Conservation (phyloP, 2,113 vertebrate species). For the Laticauda colubrina region DNA sequence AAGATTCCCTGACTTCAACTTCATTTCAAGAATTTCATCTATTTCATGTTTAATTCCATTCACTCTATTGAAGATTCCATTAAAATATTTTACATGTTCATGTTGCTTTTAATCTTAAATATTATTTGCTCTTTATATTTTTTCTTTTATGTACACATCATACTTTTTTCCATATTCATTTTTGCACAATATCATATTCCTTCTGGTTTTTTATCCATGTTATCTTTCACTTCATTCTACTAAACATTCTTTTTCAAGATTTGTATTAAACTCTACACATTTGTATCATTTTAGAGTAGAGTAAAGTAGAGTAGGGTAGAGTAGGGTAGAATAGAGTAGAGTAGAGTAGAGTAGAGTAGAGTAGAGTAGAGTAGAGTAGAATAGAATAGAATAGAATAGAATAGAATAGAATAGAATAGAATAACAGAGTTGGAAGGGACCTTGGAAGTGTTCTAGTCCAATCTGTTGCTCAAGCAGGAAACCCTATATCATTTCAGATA, state of each 20-base stretch:
- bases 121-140: not conserved
- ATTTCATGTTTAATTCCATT: not conserved
- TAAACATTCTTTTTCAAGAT: not conserved
- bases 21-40: not conserved
- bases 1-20: not conserved
- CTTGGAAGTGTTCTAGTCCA: not conserved
- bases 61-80: not conserved
- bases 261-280: not conserved
- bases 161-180: not conserved
- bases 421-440: not conserved
- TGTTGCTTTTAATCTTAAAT: not conserved
- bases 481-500: not conserved
- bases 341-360: too few relatives aligned
- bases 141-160: not conserved
- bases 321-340: too few relatives aligned
- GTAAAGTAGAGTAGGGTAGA: too few relatives aligned
- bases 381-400: not conserved
- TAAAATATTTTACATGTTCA: not conserved
- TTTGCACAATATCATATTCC: not conserved
- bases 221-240: not conserved
- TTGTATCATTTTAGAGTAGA: not conserved
- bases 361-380: too few relatives aligned
- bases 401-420: not conserved
- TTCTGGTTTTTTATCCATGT: not conserved
- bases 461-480: not conserved